phyloP scores from a whole-genome alignment of 2,113 vertebrate genomes.

The Catharus bicknelli region DNA sequence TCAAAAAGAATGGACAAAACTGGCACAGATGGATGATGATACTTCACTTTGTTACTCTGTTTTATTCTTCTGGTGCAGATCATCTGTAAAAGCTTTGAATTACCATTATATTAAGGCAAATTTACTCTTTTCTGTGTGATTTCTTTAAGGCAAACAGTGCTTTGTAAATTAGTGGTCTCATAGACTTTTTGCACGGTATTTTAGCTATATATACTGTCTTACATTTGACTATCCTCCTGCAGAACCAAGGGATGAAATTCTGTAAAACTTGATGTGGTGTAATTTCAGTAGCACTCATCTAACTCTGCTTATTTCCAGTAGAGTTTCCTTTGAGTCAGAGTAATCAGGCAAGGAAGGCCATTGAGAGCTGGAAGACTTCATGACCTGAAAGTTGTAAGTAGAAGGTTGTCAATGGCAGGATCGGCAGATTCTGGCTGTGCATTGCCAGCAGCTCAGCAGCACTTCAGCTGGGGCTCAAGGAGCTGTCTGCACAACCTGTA shows the following conservation, averaged over 20 bases:
- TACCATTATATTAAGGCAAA: not conserved
- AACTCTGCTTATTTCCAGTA: not conserved
- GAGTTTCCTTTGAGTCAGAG: not conserved
- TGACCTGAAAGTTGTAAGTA: not conserved
- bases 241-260: not conserved
- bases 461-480: not conserved
- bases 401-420: not conserved
- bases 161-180: not conserved
- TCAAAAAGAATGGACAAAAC: not conserved
- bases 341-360: not conserved
- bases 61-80: not conserved
- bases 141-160: not conserved
- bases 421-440: accelerated
- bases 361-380: not conserved
- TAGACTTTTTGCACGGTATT: slow-evolving; percentile 5
- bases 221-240: not conserved
- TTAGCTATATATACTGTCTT: not conserved
- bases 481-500: accelerated
- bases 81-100: not conserved
- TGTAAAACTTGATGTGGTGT: not conserved
- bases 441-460: not conserved
- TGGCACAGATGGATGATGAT: not conserved
- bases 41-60: not conserved
- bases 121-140: not conserved
- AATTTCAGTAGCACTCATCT: not conserved